Percentiles rank a stretch among this genome's conserved stretches.
phyloP scores from a whole-genome alignment of 2,888 invertebrate species.

The Andrena bicolor region DNA sequence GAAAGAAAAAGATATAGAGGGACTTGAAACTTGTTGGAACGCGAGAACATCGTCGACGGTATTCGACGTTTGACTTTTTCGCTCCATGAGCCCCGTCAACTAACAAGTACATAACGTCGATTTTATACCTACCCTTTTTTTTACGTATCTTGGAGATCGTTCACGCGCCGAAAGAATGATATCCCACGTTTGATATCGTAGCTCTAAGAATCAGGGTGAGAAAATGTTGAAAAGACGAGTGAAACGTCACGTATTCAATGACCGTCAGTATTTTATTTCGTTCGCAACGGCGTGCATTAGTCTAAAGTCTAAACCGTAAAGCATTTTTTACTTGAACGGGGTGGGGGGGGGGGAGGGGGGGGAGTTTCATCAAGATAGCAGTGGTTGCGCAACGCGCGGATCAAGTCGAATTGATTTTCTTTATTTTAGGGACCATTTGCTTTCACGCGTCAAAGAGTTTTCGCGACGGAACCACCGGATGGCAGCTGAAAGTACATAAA shows the following conservation, averaged over 20 bases:
- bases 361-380: slow-evolving; percentile 1
- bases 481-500: slow-evolving; percentile 30
- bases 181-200: slow-evolving; percentile 61
- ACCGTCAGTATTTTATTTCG: slow-evolving; percentile 73
- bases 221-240: slow-evolving; percentile 56
- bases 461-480: slow-evolving; percentile 28
- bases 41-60: slow-evolving; percentile 36
- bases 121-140: slow-evolving; percentile 68
- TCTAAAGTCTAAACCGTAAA: slow-evolving; percentile 24
- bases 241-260: slow-evolving; percentile 63
- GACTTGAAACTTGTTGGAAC: slow-evolving; percentile 29
- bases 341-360: too few species aligned
- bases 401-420: slow-evolving; percentile 50
- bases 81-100: slow-evolving; percentile 31
- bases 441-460: slow-evolving; percentile 48
- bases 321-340: background rate
- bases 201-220: slow-evolving; percentile 63
- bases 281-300: slow-evolving; percentile 58
- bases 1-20: slow-evolving; percentile 26
- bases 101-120: slow-evolving; percentile 35
- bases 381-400: background rate
- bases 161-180: slow-evolving; percentile 53
- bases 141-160: slow-evolving; percentile 68
- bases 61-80: slow-evolving; percentile 25
- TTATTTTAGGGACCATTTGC: slow-evolving; percentile 68